A percentile compares a stretch with the other conserved stretches of the same genome.
These are phyloP conservation scores for Diabrotica virgifera DNA, from an alignment of 1,140 invertebrate genomes.

Conservation along the genomic window DNA sequence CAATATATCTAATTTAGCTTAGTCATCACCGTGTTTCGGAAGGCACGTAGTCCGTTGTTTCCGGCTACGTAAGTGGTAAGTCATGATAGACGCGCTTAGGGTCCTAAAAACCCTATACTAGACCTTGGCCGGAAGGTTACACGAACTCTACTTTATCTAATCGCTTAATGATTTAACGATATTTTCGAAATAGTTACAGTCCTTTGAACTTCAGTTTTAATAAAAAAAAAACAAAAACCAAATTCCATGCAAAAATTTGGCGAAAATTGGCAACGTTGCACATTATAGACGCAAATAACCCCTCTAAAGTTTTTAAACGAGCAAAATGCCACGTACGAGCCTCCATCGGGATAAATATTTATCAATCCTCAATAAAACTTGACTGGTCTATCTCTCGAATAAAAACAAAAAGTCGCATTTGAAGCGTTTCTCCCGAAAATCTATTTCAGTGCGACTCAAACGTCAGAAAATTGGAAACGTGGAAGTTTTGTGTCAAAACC, in stretches of 20 bases:
- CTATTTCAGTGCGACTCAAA: conserved; percentile 15
- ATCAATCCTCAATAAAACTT: conserved; percentile 17
- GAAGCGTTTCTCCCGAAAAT: neutral
- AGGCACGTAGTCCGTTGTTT: too few species aligned
- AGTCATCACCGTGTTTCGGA: too few species aligned
- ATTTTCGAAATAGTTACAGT: too few species aligned
- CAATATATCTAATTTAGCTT: too few species aligned
- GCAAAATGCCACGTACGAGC: neutral
- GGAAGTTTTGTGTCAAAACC: conserved; percentile 16
- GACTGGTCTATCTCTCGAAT: conserved; percentile 4
- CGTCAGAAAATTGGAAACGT: conserved; percentile 21
- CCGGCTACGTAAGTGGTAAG: too few species aligned
- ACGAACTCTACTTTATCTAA: too few species aligned
- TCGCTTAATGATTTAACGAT: too few species aligned
- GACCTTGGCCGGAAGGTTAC: too few species aligned
- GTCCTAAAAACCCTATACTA: too few species aligned
- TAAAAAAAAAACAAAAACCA: too few species aligned
- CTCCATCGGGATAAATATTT: conserved; percentile 10
- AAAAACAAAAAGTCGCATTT: conserved; percentile 8
- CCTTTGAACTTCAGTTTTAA: too few species aligned
- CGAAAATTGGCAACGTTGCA: conserved; percentile 16
- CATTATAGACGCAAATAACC: conserved; percentile 18
- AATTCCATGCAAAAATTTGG: neutral
- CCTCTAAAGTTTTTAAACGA: conserved; percentile 5
- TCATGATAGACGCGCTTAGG: too few species aligned